These are phyloP conservation scores for Meriones psammophilus DNA, from an alignment of 2,797 vertebrate genomes.

Conservation along the genomic window DNA sequence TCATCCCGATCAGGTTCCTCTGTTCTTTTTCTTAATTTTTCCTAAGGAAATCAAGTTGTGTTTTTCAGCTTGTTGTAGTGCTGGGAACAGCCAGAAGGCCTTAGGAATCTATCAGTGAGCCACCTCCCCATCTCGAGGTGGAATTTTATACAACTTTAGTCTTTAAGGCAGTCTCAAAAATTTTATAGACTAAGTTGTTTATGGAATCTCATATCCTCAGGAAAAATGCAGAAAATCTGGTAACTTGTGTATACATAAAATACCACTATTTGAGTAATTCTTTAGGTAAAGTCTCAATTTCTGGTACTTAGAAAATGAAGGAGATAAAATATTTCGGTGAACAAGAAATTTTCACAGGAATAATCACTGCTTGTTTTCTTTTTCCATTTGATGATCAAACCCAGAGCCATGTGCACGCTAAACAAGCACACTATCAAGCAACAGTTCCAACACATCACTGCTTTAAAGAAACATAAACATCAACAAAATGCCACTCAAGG, in stretches of 20 bases:
- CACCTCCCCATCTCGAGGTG: not conserved
- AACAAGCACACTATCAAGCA: not conserved
- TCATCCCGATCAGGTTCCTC: slow-evolving; percentile 96
- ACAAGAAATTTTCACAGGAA: not conserved
- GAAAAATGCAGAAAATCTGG: slow-evolving; percentile 19
- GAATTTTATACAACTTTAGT: not conserved
- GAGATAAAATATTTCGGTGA: slow-evolving; percentile 4
- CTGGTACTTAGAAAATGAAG: not conserved
- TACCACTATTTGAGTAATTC: not conserved
- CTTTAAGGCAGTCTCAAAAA: slow-evolving; percentile 7
- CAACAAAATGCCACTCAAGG: slow-evolving; percentile 37
- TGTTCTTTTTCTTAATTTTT: slow-evolving; percentile 91
- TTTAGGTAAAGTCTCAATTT: slow-evolving; percentile 40
- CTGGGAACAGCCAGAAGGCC: not conserved
- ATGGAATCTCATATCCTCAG: not conserved
- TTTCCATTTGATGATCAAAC: not conserved
- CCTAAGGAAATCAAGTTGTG: slow-evolving; percentile 82
- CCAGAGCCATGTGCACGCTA: not conserved
- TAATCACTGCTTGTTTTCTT: not conserved
- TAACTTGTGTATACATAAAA: not conserved
- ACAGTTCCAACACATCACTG: not conserved
- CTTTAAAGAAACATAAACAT: slow-evolving; percentile 42
- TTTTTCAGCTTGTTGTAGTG: not conserved
- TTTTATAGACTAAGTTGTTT: not conserved
- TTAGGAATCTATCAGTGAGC: not conserved